Evolutionary conservation across 2,113 vertebrate species (phyloP).

Genomic region (Mesitornis unicolor): DNA sequence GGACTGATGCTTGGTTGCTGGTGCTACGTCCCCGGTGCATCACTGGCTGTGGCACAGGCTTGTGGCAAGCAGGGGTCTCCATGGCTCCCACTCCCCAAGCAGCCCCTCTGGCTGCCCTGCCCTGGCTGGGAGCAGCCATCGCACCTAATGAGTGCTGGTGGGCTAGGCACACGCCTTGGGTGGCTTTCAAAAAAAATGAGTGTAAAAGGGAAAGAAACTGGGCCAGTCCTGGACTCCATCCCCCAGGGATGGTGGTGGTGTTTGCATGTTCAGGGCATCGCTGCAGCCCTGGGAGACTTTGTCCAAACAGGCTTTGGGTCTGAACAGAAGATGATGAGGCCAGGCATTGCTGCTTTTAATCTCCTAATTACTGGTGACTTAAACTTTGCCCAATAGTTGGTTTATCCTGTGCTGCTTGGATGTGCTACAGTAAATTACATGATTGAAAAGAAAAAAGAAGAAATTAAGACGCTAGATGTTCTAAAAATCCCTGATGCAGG

Average conservation of each 20-base stretch:
- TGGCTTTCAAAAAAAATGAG: neutral
- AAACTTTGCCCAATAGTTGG: rapidly evolving
- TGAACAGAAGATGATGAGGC: neutral
- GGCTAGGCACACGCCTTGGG: neutral
- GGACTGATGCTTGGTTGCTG: neutral
- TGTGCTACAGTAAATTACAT: too few relatives aligned
- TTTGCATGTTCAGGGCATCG: rapidly evolving
- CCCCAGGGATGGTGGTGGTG: rapidly evolving
- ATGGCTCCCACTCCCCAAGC: rapidly evolving
- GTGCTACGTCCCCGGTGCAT: neutral
- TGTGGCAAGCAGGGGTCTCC: too few relatives aligned
- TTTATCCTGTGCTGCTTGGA: neutral
- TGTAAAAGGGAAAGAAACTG: neutral
- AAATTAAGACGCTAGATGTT: too few relatives aligned
- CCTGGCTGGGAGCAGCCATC: neutral
- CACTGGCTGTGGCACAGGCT: rapidly evolving
- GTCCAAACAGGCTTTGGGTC: neutral
- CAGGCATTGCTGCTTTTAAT: neutral
- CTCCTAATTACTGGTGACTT: neutral
- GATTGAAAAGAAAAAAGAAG: too few relatives aligned
- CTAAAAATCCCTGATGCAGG: too few relatives aligned
- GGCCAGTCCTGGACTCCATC: neutral
- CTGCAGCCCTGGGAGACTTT: rapidly evolving
- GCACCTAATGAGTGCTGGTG: neutral
- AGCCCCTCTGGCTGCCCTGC: neutral